Evolutionary conservation across 1,140 invertebrate species (phyloP), one percentile per base, ranked within the genome.

Genomic region (Megalonaias nervosa): DNA sequence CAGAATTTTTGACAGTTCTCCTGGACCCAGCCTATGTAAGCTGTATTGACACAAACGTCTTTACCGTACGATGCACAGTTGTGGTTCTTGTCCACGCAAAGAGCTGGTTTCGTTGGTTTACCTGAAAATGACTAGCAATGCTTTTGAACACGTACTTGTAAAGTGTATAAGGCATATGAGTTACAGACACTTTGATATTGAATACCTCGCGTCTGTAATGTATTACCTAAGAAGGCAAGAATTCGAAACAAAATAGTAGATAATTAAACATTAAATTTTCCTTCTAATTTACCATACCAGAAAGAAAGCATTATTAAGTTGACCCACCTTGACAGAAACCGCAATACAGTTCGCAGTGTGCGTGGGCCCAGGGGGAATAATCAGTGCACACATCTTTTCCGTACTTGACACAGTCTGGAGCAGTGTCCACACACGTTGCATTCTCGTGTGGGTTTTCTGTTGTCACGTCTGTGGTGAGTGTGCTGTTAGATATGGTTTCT

Each of bases 1-100:
- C 81, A 82, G 67, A 71, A 77, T 23, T 71, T 73, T 31, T 68
- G 72, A 59, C 81, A 82, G 75, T 82, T 82, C 38, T 70, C 56
- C 21, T 75, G 55, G 13, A 78, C 81, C 81, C 81, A 82, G 26
- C 38, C 9, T 14, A 57, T 58, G 71, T 75, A 82, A 13, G 65
- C 59, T 19, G 57, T 68, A 21, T 71, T 65, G 17, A 65, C 67
- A 58, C 81, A 82, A 38, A 74, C 62, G 61, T 67, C 74, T 12
- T 58, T 21, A 4, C 77, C 74, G 21, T 77, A 82, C 3, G 66
- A 31, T 6, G 55, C 78, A 67, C 81, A 82, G 72, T 80, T 82
- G 15, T 71, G 74, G 16, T 72, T n/a, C 1, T 17, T 48, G 60
- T 82, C 81, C 16, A 71, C 72, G 68, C 81, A 82, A 1, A 72